Base-by-base conservation (phyloP, 2,888 invertebrate genomes). In the Laothoe populi region DNA sequence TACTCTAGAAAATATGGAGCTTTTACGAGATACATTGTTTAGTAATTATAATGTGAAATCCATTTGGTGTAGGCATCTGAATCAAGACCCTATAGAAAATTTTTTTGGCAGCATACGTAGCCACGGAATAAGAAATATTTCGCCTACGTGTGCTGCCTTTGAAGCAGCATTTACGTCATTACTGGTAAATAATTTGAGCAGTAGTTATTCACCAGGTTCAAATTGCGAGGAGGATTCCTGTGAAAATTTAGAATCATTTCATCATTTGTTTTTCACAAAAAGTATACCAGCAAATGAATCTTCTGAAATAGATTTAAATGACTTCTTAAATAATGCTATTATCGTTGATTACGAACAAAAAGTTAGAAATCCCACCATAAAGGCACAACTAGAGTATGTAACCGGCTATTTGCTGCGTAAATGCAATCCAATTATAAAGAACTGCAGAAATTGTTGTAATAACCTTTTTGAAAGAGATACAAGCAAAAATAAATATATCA, bases 101-200 rank as follows among this genome's bases (percentile, higher is more conserved):
- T 42, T 42, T 2, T 42, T 42, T 42, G 42, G 42, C 42, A 42
- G 42, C n/a, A 42, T 45, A 58, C 44, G 44, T 44, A 44, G 44
- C 16, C 44, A 44, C 5, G 19, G 19, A 16, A 44, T 44, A 44
- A 44, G 35, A 26, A 19, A 57, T 35, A 10, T 35, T 19, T 26
- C 44, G 16, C 44, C 44, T 44, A 44, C 53, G 53, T 11, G 44
- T 31, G 44, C 21, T 42, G 24, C 23, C 10, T 16, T 42, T 19
- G 16, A 13, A 38, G 35, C 35, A 35, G 35, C 26, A 35, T 24
- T 45, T 60, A 16, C 44, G 16, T 60, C 24, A n/a, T 5, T 44
- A 7, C 16, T 44, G 16, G 7, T 44, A 2, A 44, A 44, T 44
- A 44, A 44, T 44, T 44, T 44, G 16, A 44, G 44, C 44, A 44